phyloP scores from a whole-genome alignment of 2,113 vertebrate species.

The Fregata magnificens region DNA sequence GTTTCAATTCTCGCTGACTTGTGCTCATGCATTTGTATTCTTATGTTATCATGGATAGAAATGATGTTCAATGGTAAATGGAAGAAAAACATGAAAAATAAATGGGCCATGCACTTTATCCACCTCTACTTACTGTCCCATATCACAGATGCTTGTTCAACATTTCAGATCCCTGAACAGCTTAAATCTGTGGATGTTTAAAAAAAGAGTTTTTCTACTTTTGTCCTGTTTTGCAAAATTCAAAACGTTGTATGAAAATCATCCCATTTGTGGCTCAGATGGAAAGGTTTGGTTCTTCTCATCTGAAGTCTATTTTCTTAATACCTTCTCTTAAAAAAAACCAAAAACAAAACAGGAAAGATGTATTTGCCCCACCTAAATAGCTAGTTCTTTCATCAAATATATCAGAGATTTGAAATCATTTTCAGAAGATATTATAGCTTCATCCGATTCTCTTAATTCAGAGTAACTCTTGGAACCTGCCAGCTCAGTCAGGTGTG shows the following conservation, averaged over 20 bases:
- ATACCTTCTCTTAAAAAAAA: not conserved
- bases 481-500: not conserved
- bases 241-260: not conserved
- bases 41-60: not conserved
- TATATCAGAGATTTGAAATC: not conserved
- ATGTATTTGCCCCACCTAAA: not conserved
- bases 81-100: not conserved
- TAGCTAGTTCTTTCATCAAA: not conserved
- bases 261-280: not conserved
- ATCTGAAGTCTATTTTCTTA: not conserved
- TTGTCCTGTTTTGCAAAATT: not conserved
- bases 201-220: not conserved
- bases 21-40: not conserved
- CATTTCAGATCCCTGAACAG: not conserved
- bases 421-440: not conserved
- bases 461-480: not conserved
- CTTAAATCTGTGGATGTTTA: not conserved
- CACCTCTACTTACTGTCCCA: not conserved
- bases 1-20: not conserved
- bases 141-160: not conserved
- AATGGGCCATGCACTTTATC: not conserved
- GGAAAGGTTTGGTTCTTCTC: not conserved
- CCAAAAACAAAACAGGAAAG: not conserved
- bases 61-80: not conserved
- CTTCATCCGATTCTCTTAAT: not conserved